Percentiles rank a stretch among this genome's conserved stretches.
phyloP scores from a whole-genome alignment of 2,888 invertebrate genomes.

The Caenorhabditis sp. region DNA sequence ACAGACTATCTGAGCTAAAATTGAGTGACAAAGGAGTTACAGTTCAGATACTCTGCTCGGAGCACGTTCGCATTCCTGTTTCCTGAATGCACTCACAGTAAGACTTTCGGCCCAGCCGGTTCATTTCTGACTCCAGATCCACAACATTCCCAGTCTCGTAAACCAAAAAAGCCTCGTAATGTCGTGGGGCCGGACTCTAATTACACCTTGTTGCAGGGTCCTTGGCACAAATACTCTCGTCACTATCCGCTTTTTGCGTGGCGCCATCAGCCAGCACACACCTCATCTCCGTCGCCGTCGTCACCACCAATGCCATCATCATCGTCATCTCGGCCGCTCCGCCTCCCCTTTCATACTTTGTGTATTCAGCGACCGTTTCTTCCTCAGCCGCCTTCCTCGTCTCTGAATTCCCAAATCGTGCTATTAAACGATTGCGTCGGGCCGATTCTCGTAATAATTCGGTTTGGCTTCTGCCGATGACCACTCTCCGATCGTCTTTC shows the following conservation, averaged over 20 bases:
- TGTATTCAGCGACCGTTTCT: constrained; percentile 31
- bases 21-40: too few species aligned
- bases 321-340: constrained; percentile 15
- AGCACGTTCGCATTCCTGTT: too few species aligned
- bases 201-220: constrained; percentile 38
- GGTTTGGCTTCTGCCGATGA: constrained; percentile 10
- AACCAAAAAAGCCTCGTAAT: constrained; percentile 10
- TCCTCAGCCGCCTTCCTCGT: background rate
- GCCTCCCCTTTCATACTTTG: constrained; percentile 32
- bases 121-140: background rate
- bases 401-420: constrained; percentile 7
- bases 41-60: too few species aligned
- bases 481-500: constrained; percentile 1
- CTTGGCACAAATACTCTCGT: constrained; percentile 51
- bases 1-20: background rate
- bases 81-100: too few species aligned
- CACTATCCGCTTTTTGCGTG: constrained; percentile 16
- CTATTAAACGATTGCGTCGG: constrained; percentile 45
- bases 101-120: too few species aligned
- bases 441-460: constrained; percentile 24
- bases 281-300: constrained; percentile 8
- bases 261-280: constrained; percentile 19
- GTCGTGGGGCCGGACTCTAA: constrained; percentile 25
- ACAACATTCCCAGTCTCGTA: constrained; percentile 24
- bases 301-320: constrained; percentile 45